Base-by-base conservation (phyloP, 2,113 vertebrate species). In the Oreotrochilus melanogaster region DNA sequence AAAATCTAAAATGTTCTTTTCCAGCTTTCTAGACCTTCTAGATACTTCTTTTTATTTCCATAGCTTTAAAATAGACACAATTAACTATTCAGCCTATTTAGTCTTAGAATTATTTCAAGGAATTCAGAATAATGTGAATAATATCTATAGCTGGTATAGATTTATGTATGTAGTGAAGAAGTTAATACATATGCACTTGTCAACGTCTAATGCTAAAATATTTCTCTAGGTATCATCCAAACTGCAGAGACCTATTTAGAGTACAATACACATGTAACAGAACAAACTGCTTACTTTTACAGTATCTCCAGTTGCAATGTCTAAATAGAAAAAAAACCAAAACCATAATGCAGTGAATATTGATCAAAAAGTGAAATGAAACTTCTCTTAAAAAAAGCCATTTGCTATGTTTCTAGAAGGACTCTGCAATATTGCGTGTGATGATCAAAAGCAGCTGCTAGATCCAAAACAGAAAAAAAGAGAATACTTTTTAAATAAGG, bases 61-160 rank as follows among this genome's bases (percentile, higher is more conserved):
- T 21, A 19, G 2, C 4, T 89, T 27, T 27, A 53, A 72, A 79
- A 75, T 2, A 42, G 5, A 18, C 27, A 54, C 10, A 75, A 58
- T 28, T 19, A 28, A 1, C 22, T 87, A 47, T 76, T 1, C 14
- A 93, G 42, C 1, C 0, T 31, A 11, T n/a, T 86, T 67, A 0
- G 8, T n/a, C 18, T 78, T 45, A 85, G 47, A 27, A 78, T 61
- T 78, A 15, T 42, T 81, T 48, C 42, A 62, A 10, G 28, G 33
- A 92, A 66, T 57, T 70, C 18, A 82, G 14, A 90, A 62, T 70
- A 65, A 14, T 66, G 6, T 61, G 8, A 65, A 48, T n/a, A 61
- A 78, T 7, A 7, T 54, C 4, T 54, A 18, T 53, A 50, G 31
- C 19, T 62, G 37, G 9, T 50, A 24, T 24, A 54, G 33, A 78